A percentile compares a stretch with the other conserved stretches of the same genome.
Evolutionary conservation across 2,113 vertebrate genomes (phyloP).

Genomic region (Spea bombifrons): DNA sequence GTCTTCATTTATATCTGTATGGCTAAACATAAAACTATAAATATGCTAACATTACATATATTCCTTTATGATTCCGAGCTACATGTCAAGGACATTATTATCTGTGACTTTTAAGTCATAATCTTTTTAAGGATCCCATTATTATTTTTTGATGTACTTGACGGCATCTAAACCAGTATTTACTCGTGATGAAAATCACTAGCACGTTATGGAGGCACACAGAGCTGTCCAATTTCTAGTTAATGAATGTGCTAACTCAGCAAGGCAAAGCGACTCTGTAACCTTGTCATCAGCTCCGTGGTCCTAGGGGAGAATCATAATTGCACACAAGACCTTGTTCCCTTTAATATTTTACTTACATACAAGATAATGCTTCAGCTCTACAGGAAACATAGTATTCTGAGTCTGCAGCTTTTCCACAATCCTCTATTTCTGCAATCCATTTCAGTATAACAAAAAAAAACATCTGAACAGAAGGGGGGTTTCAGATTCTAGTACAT

Average conservation of each 20-base stretch:
- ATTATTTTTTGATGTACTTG: slow-evolving; percentile 30
- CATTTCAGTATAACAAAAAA: background rate
- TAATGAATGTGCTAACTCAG: slow-evolving; percentile 40
- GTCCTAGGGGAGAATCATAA: slow-evolving; percentile 23
- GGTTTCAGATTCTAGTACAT: background rate
- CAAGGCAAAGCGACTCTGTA: slow-evolving; percentile 33
- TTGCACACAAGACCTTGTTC: slow-evolving; percentile 26
- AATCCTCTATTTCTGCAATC: background rate
- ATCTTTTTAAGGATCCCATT: slow-evolving; percentile 31
- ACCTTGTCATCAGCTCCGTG: slow-evolving; percentile 38
- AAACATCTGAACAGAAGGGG: background rate
- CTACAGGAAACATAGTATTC: background rate
- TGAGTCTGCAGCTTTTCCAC: background rate
- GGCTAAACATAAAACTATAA: background rate
- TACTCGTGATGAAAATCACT: slow-evolving; percentile 24
- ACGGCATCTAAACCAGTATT: slow-evolving; percentile 22
- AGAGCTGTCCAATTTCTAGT: slow-evolving; percentile 27
- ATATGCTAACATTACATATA: background rate
- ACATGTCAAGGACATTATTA: slow-evolving; percentile 10
- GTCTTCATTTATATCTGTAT: background rate
- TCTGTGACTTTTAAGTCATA: slow-evolving; percentile 25
- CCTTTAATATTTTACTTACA: slow-evolving; percentile 15
- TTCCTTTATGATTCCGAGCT: background rate
- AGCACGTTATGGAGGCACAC: background rate
- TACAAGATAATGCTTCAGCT: slow-evolving; percentile 14